Conservation (phyloP, 2,797 vertebrate species). For the Pseudotriccus pelzelni region DNA sequence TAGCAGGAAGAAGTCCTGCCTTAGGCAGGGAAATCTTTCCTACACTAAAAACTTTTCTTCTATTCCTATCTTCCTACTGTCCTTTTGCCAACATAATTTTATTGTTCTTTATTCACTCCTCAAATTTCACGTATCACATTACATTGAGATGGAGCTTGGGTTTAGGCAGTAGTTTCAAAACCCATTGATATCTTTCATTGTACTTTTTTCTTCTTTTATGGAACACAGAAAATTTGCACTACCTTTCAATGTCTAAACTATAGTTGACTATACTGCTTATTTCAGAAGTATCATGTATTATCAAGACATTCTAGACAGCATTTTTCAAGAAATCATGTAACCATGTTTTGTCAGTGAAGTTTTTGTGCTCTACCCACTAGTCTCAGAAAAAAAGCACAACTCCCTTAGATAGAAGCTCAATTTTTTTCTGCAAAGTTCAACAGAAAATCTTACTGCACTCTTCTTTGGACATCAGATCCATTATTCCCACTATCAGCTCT, state of each 20-base stretch:
- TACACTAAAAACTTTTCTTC: neutral
- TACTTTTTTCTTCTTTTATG: neutral
- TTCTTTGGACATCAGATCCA: neutral
- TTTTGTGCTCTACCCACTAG: neutral
- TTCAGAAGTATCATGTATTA: neutral
- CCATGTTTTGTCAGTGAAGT: neutral
- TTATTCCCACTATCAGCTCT: neutral
- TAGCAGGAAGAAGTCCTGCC: neutral
- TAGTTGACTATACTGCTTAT: neutral
- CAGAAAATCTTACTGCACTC: neutral
- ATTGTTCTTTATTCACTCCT: neutral
- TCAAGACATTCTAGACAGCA: neutral
- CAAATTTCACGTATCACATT: neutral
- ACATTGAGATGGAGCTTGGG: neutral
- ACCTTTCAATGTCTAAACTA: neutral
- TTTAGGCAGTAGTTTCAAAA: neutral
- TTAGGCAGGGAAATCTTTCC: neutral
- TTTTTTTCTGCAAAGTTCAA: neutral
- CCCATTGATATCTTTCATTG: neutral
- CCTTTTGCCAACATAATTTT: neutral
- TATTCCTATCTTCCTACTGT: neutral
- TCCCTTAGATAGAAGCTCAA: neutral
- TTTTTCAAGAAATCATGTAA: neutral
- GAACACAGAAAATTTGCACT: neutral
- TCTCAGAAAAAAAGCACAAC: neutral